Evolutionary conservation across 2,113 vertebrate genomes (phyloP), one percentile per base, ranked within the genome.

Genomic region (Lichenostomus cassidix): DNA sequence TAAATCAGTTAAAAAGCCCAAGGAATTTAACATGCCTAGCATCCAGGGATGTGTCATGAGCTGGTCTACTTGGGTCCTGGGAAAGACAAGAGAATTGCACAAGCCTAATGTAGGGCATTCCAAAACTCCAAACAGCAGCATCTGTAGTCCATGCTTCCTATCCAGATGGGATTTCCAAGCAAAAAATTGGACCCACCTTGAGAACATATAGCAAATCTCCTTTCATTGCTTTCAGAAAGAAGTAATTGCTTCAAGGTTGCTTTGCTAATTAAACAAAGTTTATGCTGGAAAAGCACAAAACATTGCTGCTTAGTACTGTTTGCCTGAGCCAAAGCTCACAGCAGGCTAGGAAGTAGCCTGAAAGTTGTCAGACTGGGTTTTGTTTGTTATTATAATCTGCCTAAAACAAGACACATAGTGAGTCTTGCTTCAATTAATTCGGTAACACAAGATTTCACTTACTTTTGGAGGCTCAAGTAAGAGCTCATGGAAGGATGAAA

Each of bases 391-490:
- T 63, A 44, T 31, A 60, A 73, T 23, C 60, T 50, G 74, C 24
- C 58, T 62, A n/a, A 83, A 90, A 70, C 7, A 60, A 60, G 20
- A 77, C 50, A 69, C 19, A 29, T 6, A 15, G 28, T 35, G 10
- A 65, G 33, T 41, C 49, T 47, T 68, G 20, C 35, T 91, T 59
- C 31, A 65, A 35, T 75, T 84, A 35, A 79, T 60, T 56, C 33
- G 28, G 42, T 41, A 81, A 84, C 37, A 31, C 3, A 31, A 87
- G 12, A 35, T 71, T 91, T 87, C 59, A 71, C 97, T 94, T 98
- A 99, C 99, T 99, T 99, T 99, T 92, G 99, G 99, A 58, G 99
- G 99, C 93, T 99, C 99, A 65, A 99, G 98, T 23, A 99, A 97
- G 91, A 99, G 98, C 94, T 99, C 98, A 89, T 99, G 99, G 95